These are phyloP conservation scores for Hylomyscus alleni DNA, from an alignment of 2,797 vertebrate species.

Conservation along the genomic window DNA sequence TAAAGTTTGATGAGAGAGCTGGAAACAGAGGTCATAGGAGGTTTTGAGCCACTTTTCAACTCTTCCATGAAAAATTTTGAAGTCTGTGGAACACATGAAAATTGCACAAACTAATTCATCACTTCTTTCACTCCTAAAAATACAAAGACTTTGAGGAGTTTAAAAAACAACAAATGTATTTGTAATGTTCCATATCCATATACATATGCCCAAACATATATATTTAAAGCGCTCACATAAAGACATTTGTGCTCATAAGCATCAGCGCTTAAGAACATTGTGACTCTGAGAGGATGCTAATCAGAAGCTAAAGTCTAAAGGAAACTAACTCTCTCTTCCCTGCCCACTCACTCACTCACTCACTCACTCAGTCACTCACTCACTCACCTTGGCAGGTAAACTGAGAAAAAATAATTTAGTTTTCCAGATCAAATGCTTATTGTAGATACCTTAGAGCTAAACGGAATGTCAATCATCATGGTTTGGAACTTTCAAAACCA, in stretches of 20 bases:
- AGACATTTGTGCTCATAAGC: not conserved
- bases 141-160: constrained; percentile 5
- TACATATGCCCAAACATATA: not conserved
- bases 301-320: not conserved
- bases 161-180: constrained; percentile 54
- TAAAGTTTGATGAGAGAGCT: constrained; percentile 12
- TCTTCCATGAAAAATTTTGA: constrained; percentile 15
- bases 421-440: not conserved
- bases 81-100: constrained; percentile 41
- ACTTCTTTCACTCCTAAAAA: constrained; percentile 2
- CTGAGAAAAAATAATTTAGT: not conserved
- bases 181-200: constrained; percentile 27
- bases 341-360: not conserved
- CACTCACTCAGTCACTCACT: not conserved
- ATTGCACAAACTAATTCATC: not conserved
- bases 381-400: not conserved
- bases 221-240: not conserved
- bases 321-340: not conserved
- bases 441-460: not conserved
- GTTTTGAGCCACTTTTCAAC: not conserved
- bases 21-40: not conserved
- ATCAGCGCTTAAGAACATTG: not conserved
- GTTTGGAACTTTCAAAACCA: not conserved
- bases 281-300: constrained; percentile 7
- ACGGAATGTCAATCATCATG: not conserved